Evolutionary conservation across 2,888 invertebrate species (phyloP).

Genomic region (Keiferia lycopersicella): DNA sequence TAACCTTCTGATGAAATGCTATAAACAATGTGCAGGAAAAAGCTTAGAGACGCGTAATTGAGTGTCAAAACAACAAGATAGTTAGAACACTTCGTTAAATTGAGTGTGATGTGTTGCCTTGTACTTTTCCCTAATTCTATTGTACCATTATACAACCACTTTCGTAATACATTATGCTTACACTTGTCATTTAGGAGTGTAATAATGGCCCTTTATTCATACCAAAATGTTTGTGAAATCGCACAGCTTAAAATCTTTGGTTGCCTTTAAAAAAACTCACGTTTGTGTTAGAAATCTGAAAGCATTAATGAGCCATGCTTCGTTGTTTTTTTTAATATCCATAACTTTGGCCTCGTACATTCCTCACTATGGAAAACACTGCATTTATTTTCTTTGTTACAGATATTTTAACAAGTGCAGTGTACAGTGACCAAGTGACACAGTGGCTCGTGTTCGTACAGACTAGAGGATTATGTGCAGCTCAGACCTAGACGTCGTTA

Average conservation of each 20-base stretch:
- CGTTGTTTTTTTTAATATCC: no score
- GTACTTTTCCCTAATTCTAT: not conserved
- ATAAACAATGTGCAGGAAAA: not conserved
- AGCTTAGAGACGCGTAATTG: not conserved
- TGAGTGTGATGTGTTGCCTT: conserved; percentile 8
- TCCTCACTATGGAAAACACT: no score
- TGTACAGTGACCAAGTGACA: conserved; percentile 42
- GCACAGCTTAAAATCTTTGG: no score
- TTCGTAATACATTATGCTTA: not conserved
- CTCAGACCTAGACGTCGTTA: conserved; percentile 44
- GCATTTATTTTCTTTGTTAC: conserved; percentile 45
- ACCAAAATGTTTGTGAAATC: not conserved
- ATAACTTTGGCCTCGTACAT: no score
- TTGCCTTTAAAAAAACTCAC: no score
- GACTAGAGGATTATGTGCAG: conserved; percentile 64
- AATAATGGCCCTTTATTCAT: no score
- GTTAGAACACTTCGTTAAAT: conserved; percentile 4
- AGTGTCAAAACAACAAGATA: not conserved
- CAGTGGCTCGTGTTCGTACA: conserved; percentile 15
- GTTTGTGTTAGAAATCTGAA: no score
- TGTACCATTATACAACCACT: not conserved
- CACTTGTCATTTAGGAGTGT: no score
- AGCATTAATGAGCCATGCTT: no score
- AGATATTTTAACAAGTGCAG: conserved; percentile 50
- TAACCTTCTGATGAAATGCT: no score